Base-by-base conservation (phyloP, 2,888 invertebrate genomes). In the Onthophagus sagittarius region DNA sequence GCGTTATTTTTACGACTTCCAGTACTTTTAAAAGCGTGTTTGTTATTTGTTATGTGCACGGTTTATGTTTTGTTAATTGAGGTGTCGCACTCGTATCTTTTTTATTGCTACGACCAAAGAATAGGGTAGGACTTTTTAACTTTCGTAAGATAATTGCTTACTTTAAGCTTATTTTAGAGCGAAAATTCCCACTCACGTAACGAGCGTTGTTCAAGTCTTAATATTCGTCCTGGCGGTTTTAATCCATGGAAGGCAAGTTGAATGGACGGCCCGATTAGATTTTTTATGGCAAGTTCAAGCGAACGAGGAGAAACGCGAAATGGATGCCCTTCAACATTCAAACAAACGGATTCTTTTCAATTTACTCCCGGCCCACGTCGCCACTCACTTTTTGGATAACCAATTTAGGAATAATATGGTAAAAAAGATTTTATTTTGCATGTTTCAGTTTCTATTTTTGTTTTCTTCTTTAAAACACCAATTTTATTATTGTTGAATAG, bases 251-350 rank as follows among this genome's bases (percentile, higher is more conserved):
- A 90, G 91, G 78, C 86, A 95, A 90, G 90, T 96, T 81, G 96
- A 97, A 86, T 97, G 96, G 95, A 96, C 96, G 69, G 94, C 95
- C 15, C 87, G 96, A 32, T 87, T 94, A 67, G 93, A 94, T 86
- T 94, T 94, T 84, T 87, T 94, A 31, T 94, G 93, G 93, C 93
- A 94, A 84, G 88, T 93, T 77, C 93, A 96, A 88, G 96, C 96
- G 2, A 90, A 94, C 71, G 95, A 96, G 82, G 96, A 97, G 86
- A 96, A 96, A 84, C 89, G 93, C 71, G 96, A 96, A 84, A 96
- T 97, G 96, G 94, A 94, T 79, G 94, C 95, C n/a, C 85, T 97
- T 76, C 96, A 94, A 88, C 92, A 93, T 87, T 95, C 94, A 78
- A 97, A 96, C 85, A 90, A 93, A 84, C 88, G 95, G 81, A 96